A percentile compares a stretch with the other conserved stretches of the same genome.
Evolutionary conservation across 2,888 invertebrate genomes (phyloP).

Genomic region (Archaeoteleia sp.): DNA sequence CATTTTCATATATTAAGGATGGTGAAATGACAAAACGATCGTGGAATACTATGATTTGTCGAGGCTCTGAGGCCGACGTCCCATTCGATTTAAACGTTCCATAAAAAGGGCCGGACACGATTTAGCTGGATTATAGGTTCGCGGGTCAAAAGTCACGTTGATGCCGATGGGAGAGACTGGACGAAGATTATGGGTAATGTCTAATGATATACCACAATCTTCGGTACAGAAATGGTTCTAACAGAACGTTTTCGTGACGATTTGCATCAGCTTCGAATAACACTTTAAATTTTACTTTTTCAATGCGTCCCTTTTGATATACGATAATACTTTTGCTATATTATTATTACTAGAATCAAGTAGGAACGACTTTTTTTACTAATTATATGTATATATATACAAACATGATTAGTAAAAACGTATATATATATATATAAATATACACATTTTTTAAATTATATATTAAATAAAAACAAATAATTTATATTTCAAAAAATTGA

Average conservation of each 20-base stretch:
- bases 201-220: constrained; percentile 60
- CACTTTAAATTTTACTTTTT: constrained; percentile 27
- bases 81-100: constrained; percentile 65
- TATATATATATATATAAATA: too few relatives aligned
- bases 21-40: constrained; percentile 17
- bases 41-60: constrained; percentile 28
- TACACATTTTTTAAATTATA: too few relatives aligned
- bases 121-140: constrained; percentile 67
- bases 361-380: too few relatives aligned
- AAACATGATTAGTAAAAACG: too few relatives aligned
- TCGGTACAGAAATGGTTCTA: constrained; percentile 39
- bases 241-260: constrained; percentile 35
- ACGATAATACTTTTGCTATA: not conserved
- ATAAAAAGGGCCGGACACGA: constrained; percentile 70
- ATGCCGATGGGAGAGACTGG: constrained; percentile 62
- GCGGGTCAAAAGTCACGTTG: constrained; percentile 68
- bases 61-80: constrained; percentile 52
- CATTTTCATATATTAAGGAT: constrained; percentile 8
- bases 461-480: too few relatives aligned
- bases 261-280: constrained; percentile 28
- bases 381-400: too few relatives aligned
- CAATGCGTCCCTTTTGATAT: not conserved
- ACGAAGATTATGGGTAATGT: constrained; percentile 67
- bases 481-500: too few relatives aligned
- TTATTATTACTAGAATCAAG: too few relatives aligned